These are phyloP conservation scores for Stegastes partitus DNA, from an alignment of 2,113 vertebrate genomes.

Conservation along the genomic window DNA sequence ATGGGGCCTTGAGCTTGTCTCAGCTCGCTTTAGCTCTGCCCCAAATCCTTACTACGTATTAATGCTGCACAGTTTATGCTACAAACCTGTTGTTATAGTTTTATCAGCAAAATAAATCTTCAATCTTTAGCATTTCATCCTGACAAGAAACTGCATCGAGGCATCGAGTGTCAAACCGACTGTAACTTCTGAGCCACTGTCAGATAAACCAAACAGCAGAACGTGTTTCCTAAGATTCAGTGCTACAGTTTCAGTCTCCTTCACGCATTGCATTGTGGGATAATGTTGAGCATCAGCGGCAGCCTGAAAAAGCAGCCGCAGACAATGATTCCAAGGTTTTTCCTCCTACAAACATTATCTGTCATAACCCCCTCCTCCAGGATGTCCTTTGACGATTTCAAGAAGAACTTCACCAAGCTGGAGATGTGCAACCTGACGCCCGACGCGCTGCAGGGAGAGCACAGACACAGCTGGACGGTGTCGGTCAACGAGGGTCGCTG, in stretches of 20 bases:
- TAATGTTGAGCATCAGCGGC: background rate
- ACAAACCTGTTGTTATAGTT: no score
- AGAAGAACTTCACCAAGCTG: conserved; percentile 93
- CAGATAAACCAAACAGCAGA: no score
- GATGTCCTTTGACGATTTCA: conserved; percentile 96
- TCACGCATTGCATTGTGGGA: background rate
- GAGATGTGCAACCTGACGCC: conserved; percentile 99
- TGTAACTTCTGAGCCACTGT: no score
- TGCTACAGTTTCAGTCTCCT: no score
- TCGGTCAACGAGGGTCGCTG: conserved; percentile 95
- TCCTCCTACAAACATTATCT: background rate
- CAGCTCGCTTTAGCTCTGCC: no score
- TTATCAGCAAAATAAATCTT: no score
- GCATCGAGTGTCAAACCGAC: no score
- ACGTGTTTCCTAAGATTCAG: no score
- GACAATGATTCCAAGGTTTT: background rate
- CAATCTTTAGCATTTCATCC: no score
- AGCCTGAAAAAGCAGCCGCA: background rate
- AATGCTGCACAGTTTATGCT: no score
- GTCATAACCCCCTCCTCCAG: conserved; percentile 73
- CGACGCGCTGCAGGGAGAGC: conserved; percentile 89
- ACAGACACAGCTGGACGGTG: conserved; percentile 93
- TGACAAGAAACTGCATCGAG: no score
- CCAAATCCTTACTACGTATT: no score
- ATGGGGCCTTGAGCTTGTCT: background rate